Evolutionary conservation across 2,888 invertebrate genomes (phyloP).

Genomic region (Dromius quadrimaculatus): DNA sequence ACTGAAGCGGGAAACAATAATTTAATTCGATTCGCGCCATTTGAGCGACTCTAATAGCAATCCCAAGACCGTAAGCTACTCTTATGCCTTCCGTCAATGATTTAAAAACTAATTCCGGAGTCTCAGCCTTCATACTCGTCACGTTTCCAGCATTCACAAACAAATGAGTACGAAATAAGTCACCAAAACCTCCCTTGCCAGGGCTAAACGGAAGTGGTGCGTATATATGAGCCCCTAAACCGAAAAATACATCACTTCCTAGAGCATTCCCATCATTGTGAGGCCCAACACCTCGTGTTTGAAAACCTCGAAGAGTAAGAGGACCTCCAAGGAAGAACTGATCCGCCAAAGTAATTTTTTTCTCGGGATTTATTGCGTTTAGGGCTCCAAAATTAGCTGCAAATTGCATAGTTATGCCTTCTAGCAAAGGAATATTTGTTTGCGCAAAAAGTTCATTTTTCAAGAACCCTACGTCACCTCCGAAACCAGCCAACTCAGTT

Average conservation of each 20-base stretch:
- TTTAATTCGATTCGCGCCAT: conserved; percentile 95
- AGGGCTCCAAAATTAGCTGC: conserved; percentile 78
- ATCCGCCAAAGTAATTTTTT: conserved; percentile 75
- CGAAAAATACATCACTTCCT: conserved; percentile 81
- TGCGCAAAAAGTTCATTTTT: conserved; percentile 85
- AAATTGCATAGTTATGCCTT: conserved; percentile 76
- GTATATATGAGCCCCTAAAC: conserved; percentile 87
- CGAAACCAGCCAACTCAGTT: conserved; percentile 89
- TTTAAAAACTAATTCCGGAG: neutral
- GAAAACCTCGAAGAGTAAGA: conserved; percentile 88
- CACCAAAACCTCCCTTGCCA: conserved; percentile 82
- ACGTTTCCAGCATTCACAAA: conserved; percentile 92
- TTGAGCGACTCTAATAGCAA: conserved; percentile 86
- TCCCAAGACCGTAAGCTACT: conserved; percentile 84
- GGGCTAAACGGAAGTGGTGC: conserved; percentile 90
- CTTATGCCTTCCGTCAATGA: conserved; percentile 72
- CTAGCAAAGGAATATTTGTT: conserved; percentile 71
- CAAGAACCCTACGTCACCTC: conserved; percentile 92
- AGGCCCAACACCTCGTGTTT: conserved; percentile 88
- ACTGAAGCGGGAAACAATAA: conserved; percentile 85
- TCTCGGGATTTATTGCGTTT: conserved; percentile 72
- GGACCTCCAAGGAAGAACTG: conserved; percentile 92
- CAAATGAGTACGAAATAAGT: conserved; percentile 88
- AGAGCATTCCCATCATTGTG: conserved; percentile 81
- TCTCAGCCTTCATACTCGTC: conserved; percentile 66